These are phyloP conservation scores for Carcharodon carcharias DNA, from an alignment of 2,797 vertebrate genomes.

Conservation along the genomic window DNA sequence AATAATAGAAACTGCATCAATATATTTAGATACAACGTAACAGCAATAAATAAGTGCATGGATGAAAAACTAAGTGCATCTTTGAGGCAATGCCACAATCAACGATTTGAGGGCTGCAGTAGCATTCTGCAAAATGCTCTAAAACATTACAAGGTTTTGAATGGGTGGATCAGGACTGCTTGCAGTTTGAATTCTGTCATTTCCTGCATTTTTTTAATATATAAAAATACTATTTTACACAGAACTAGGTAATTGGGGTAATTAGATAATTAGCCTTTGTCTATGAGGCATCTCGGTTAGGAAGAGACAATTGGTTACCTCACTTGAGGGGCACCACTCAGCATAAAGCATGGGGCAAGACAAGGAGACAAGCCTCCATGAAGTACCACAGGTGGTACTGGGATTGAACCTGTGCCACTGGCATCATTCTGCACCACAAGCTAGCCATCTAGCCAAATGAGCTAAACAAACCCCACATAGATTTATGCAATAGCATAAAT, in stretches of 20 bases:
- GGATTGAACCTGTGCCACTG: too few relatives aligned
- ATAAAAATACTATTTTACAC: not conserved
- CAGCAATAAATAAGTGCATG: not conserved
- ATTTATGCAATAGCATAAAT: not conserved
- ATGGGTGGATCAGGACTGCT: not conserved
- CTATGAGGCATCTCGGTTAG: too few relatives aligned
- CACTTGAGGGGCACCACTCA: too few relatives aligned
- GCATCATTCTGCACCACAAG: too few relatives aligned
- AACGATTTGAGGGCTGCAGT: not conserved
- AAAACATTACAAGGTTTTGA: not conserved
- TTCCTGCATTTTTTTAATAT: not conserved
- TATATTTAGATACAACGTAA: conserved; percentile 12
- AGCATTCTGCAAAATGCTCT: not conserved
- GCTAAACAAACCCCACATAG: too few relatives aligned
- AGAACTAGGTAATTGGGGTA: too few relatives aligned
- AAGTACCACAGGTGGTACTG: too few relatives aligned
- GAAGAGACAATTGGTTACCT: too few relatives aligned
- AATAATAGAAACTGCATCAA: conserved; percentile 33
- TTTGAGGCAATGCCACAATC: not conserved
- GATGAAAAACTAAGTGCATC: not conserved
- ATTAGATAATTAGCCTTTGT: too few relatives aligned
- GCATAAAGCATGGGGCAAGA: too few relatives aligned
- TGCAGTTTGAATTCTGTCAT: not conserved
- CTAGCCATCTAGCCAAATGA: too few relatives aligned
- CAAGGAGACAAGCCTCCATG: too few relatives aligned